Percentiles rank a stretch among this genome's conserved stretches.
phyloP scores from a whole-genome alignment of 2,888 invertebrate genomes.

The Fissipunctia ypsillon region DNA sequence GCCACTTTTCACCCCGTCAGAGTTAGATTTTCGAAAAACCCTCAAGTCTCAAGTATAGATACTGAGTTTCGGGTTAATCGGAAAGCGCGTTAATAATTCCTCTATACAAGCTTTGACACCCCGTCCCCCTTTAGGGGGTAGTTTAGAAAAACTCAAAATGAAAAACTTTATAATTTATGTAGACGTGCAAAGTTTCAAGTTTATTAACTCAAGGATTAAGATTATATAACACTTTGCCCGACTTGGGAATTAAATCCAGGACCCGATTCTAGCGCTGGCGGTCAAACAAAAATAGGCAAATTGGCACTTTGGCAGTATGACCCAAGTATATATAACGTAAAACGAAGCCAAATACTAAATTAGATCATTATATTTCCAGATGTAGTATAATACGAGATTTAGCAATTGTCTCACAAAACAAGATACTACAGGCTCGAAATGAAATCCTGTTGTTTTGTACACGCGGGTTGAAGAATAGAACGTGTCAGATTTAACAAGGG shows the following conservation, averaged over 20 bases:
- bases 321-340: not conserved
- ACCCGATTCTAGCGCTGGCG: not conserved
- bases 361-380: not conserved
- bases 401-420: slow-evolving; percentile 15
- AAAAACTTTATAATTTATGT: too few species aligned
- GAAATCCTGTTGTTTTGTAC: slow-evolving; percentile 44
- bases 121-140: too few species aligned
- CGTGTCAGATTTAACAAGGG: slow-evolving; percentile 52
- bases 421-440: slow-evolving; percentile 14
- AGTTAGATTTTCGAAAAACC: too few species aligned
- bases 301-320: not conserved
- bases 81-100: too few species aligned
- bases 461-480: slow-evolving; percentile 32
- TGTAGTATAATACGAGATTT: slow-evolving; percentile 4
- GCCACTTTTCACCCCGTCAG: too few species aligned
- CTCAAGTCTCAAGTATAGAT: too few species aligned
- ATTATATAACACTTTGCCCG: too few species aligned
- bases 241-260: not conserved
- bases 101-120: too few species aligned
- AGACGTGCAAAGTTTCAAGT: too few species aligned
- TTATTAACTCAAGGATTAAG: too few species aligned
- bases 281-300: not conserved
- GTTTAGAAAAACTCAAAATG: too few species aligned
- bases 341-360: not conserved
- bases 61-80: too few species aligned